phyloP scores from a whole-genome alignment of 64 coral and sea anemone species.

The Actinia equina region DNA sequence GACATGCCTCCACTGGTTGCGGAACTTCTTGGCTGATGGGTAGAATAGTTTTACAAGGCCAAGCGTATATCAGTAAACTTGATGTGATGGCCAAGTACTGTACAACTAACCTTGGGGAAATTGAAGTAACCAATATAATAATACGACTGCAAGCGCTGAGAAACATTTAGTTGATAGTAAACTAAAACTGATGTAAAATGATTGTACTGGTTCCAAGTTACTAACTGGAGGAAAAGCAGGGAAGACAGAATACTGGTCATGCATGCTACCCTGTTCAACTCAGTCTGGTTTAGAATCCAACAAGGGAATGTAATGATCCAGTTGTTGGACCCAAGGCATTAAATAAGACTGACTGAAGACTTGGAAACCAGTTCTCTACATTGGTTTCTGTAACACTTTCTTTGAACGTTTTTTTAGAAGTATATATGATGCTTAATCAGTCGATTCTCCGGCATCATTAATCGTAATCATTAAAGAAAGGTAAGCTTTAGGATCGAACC shows the following conservation, averaged over 20 bases:
- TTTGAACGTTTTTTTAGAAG: not conserved
- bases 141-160: not conserved
- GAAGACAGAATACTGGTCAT: too few species aligned
- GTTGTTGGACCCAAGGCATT: not conserved
- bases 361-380: not conserved
- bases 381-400: not conserved
- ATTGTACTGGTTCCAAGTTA: not conserved
- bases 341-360: too few species aligned
- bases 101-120: not conserved
- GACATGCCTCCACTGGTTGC: constrained; percentile 92
- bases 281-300: not conserved
- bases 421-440: not conserved
- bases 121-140: not conserved
- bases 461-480: not conserved
- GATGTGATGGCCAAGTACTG: not conserved
- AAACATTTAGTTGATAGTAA: not conserved
- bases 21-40: constrained; percentile 61
- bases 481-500: too few species aligned
- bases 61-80: not conserved
- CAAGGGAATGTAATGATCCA: not conserved
- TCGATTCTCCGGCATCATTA: not conserved
- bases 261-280: not conserved
- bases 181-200: constrained; percentile 2
- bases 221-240: too few species aligned
- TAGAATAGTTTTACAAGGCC: not conserved